Evolutionary conservation across 2,797 vertebrate species (phyloP), one percentile per base, ranked within the genome.

Genomic region (Zalophus californianus): DNA sequence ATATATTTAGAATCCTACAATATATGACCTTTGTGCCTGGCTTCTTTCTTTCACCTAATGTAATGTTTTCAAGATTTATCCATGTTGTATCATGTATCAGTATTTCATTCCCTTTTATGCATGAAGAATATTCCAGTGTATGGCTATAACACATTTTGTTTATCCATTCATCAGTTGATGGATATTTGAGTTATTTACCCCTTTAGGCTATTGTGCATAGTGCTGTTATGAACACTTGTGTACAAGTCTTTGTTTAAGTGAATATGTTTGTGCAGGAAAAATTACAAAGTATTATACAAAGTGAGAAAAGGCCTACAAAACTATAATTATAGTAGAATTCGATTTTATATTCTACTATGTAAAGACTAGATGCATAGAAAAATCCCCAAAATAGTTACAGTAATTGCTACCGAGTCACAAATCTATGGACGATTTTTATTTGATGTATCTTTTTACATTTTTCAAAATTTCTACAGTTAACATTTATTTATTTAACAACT

Each of bases 381-480:
- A 73, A 58, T 86, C 13, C 60, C 54, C 27, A 66, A 52, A 95
- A 48, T 84, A 29, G 8, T 72, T 58, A 82, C 11, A 62, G 15
- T 77, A 58, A 52, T 84, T 93, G 29, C 62, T 75, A 92, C 21
- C 20, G 5, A 77, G 44, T 83, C 16, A 72, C 2, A 93, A 56
- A 90, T n/a, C 18, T 78, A 16, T 70, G 38, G 35, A 64, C 83
- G 8, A 50, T 78, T 92, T 95, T 93, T 73, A 86, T 62, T 88
- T 90, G 84, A 66, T 92, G 21, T 80, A 23, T 73, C 16, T 23
- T 96, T 77, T 94, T 60, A 88, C 25, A 20, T 50, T 75, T 96
- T 86, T 85, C 11, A 80, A 75, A 54, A n/a, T 85, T 64, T 50
- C 1, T 84, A 16, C 18, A 75, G 85, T 50, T 64, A 79, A 92